Base-by-base conservation (phyloP, 2,797 vertebrate genomes). In the Buceros bicornis region DNA sequence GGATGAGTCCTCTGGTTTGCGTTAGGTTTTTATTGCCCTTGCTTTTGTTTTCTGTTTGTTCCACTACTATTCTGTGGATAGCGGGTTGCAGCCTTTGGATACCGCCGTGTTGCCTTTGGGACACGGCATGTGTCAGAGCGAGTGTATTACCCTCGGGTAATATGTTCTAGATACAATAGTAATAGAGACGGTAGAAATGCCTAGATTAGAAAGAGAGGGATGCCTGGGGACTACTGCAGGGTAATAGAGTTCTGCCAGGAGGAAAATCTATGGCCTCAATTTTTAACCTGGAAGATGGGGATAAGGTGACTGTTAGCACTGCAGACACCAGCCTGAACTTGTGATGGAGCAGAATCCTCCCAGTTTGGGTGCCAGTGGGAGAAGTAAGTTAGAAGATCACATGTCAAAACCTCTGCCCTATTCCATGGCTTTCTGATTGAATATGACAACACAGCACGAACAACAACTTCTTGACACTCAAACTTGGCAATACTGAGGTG, bases 211-310 rank as follows among this genome's bases (percentile, higher is more conserved):
- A 97, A 50, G 78, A 82, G 84, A 33, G 91, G 91, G 71, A 64
- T 89, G 69, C 93, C 96, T 90, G 8, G 95, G 96, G 95, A 97
- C 80, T 96, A 48, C 20, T 82, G 83, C 69, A 29, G 24, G 37
- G 83, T 96, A 96, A 97, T 96, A 95, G 93, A 90, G 91, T 97
- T 95, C 94, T 95, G 82, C 78, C 86, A 91, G 81, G 88, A 95
- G 74, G 72, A 90, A 20, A 65, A 87, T 31, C 61, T 3, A 1
- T 95, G 96, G 37, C 96, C 96, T 97, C 90, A 5, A 97, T 97
- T 95, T 92, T 96, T 96, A 95, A 97, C 94, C 94, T 97, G 96
- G 42, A 43, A 72, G 93, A 71, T 56, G 74, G 76, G 92, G 86
- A 33, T 97, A 97, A 97, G 93, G 95, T 97, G 95, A 96, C 94